Conservation (phyloP, 2,113 vertebrate genomes). For the Colius striatus region DNA sequence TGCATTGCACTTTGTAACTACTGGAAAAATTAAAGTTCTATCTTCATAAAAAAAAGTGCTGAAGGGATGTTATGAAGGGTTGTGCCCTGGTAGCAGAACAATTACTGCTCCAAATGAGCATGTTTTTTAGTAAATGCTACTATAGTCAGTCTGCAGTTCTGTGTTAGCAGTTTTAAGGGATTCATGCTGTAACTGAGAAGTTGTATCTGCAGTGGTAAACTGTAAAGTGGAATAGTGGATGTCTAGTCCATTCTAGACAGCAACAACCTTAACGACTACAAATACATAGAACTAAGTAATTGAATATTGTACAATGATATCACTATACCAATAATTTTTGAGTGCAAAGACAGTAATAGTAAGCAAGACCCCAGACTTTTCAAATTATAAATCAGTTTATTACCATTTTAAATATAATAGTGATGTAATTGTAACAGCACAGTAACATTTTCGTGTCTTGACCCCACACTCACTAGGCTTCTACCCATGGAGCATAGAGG, state of each 20-base stretch:
- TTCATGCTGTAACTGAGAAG: constrained; percentile 7
- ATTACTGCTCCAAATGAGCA: constrained; percentile 51
- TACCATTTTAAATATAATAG: background rate
- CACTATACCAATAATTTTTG: background rate
- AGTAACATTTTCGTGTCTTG: background rate
- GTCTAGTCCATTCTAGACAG: background rate
- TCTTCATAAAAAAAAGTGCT: constrained; percentile 64
- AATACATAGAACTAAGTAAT: background rate
- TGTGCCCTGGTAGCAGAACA: constrained; percentile 61
- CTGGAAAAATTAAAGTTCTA: constrained; percentile 67
- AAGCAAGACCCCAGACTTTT: background rate
- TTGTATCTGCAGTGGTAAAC: background rate
- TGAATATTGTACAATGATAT: background rate
- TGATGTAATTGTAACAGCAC: background rate
- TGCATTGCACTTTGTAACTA: constrained; percentile 57
- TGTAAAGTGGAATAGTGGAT: background rate
- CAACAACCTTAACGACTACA: background rate
- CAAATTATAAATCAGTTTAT: background rate
- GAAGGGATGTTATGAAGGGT: constrained; percentile 48
- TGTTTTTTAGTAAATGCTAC: constrained; percentile 65
- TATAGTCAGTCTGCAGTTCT: background rate
- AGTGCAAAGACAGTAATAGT: background rate
- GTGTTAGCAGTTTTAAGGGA: constrained; percentile 1
- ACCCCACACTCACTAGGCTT: background rate
- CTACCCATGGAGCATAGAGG: background rate